Conservation (phyloP, 2,113 vertebrate species). For the Embiotoca jacksoni region DNA sequence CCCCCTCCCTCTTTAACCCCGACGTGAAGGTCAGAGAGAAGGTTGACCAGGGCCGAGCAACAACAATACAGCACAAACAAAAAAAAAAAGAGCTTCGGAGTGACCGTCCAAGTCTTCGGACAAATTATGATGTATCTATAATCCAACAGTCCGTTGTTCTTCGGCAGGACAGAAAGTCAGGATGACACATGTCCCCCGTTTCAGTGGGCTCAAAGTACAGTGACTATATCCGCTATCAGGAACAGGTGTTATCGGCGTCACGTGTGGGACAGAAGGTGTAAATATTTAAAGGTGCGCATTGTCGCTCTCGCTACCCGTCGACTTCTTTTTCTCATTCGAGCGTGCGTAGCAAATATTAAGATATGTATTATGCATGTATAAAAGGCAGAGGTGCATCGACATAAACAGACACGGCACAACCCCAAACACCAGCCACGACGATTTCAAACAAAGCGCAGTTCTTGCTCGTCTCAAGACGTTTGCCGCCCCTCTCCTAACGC, state of each 20-base stretch:
- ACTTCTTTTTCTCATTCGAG: slow-evolving; percentile 4
- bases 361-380: slow-evolving; percentile 30
- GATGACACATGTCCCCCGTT: slow-evolving; percentile 6
- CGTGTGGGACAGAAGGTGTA: slow-evolving; percentile 10
- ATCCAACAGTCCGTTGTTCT: not conserved
- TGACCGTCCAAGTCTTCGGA: not conserved
- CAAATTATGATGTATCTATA: not conserved
- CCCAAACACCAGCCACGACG: too few relatives aligned
- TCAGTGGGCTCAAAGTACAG: not conserved
- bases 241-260: slow-evolving; percentile 22
- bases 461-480: not conserved
- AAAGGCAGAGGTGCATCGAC: not conserved
- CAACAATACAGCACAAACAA: not conserved
- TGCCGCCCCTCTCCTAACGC: not conserved
- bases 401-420: slow-evolving; percentile 10
- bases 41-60: not conserved
- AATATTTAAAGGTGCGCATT: slow-evolving; percentile 45
- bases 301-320: slow-evolving; percentile 14
- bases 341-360: slow-evolving; percentile 32
- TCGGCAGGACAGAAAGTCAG: not conserved
- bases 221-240: not conserved
- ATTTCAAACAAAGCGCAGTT: not conserved
- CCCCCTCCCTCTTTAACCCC: slow-evolving; percentile 22
- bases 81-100: not conserved
- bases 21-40: slow-evolving; percentile 46